Evolutionary conservation across 2,797 vertebrate species (phyloP), one percentile per base, ranked within the genome.

Genomic region (Semotilus atromaculatus): DNA sequence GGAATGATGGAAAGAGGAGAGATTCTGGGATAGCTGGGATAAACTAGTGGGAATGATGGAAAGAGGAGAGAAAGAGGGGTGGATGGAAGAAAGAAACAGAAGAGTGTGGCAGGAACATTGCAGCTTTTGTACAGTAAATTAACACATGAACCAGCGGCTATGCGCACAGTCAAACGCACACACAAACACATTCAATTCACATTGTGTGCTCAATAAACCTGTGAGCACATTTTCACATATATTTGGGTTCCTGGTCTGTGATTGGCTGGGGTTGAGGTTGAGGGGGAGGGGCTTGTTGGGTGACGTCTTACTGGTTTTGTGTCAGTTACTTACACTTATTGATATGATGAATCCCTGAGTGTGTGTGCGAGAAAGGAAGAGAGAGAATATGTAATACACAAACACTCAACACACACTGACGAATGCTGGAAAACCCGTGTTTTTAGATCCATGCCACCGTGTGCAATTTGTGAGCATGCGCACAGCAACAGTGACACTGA

Each of bases 291-390:
- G 51, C 51, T 82, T 72, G 48, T 40, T 48, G 72, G 85, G 74
- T 84, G 74, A 38, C 26, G 23, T 36, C 23, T 86, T 70, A 77
- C 74, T 74, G 55, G 79, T 75, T 60, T 85, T 58, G 83, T n/a
- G 66, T 81, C 66, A 60, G 88, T 96, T 99, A 99, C 98, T 99
- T 98, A 99, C 98, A 99, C 85, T 89, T 89, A 97, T 96, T 94
- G 89, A 96, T 94, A 95, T 96, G 97, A 94, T 97, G 97, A 96
- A 96, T 96, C 96, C 97, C 98, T 99, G 97, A 93, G 94, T 96
- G 96, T 93, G 95, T 96, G 94, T 95, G 94, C 94, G 94, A 95
- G 95, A 95, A 93, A 93, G 94, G 95, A 94, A 95, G 95, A 96
- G 93, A 96, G 96, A 95, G 93, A 97, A 90, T 89, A 93, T 93